Evolutionary conservation across 1,140 invertebrate species (phyloP).

Genomic region (Episyrphus balteatus): DNA sequence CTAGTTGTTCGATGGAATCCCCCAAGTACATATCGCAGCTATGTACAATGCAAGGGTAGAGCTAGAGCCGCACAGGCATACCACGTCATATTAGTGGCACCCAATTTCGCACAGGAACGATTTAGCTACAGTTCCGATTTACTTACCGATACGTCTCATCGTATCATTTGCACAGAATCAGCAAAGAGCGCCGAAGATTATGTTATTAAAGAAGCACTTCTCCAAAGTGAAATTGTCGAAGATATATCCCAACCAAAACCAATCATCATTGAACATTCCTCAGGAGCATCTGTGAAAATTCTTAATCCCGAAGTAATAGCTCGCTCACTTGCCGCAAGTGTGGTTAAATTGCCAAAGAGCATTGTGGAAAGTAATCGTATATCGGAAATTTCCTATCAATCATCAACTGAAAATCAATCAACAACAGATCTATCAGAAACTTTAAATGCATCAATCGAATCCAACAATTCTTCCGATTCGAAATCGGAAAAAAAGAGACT

Average conservation of each 20-base stretch:
- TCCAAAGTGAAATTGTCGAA: neutral
- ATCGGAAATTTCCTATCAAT: no score
- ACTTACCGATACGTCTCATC: no score
- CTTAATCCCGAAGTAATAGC: slow-evolving; percentile 32
- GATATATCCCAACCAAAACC: neutral
- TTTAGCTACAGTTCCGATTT: no score
- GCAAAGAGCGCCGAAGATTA: no score
- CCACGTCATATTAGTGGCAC: slow-evolving; percentile 54
- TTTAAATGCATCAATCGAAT: no score
- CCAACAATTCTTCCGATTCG: no score
- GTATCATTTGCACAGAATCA: no score
- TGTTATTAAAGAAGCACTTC: neutral
- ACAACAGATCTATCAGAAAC: no score
- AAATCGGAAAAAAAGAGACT: no score
- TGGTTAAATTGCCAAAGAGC: slow-evolving; percentile 16
- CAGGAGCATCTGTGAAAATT: slow-evolving; percentile 29
- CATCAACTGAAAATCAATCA: no score
- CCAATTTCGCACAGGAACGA: neutral
- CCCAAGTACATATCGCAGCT: slow-evolving; percentile 59
- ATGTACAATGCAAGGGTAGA: slow-evolving; percentile 63
- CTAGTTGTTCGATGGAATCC: slow-evolving; percentile 67
- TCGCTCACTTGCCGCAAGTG: slow-evolving; percentile 20
- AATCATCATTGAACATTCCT: slow-evolving; percentile 6
- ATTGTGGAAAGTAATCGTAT: no score
- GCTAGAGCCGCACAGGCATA: slow-evolving; percentile 60